These are phyloP conservation scores for Propithecus deckenii DNA, from an alignment of 2,797 vertebrate genomes.

Conservation along the genomic window DNA sequence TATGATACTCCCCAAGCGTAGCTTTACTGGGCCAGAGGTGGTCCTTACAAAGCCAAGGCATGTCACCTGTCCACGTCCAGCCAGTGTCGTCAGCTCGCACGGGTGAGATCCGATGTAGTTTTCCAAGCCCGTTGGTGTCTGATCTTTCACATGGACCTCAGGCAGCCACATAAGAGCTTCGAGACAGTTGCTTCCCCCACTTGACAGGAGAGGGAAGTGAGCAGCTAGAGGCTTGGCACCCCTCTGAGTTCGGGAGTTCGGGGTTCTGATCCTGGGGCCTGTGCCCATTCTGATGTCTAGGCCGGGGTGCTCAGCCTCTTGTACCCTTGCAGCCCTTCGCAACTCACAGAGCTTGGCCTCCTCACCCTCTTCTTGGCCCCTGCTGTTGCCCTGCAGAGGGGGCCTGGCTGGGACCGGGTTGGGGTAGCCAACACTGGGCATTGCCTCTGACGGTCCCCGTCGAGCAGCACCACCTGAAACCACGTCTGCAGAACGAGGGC, in stretches of 20 bases:
- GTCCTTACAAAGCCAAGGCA: not conserved
- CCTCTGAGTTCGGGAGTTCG: accelerated
- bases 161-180: not conserved
- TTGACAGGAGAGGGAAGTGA: not conserved
- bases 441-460: not conserved
- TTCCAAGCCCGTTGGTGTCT: not conserved
- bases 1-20: not conserved
- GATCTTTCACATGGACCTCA: not conserved
- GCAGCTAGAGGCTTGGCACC: not conserved
- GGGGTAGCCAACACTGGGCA: not conserved
- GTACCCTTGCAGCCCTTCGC: accelerated
- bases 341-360: not conserved
- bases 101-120: not conserved
- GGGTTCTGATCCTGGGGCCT: not conserved
- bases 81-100: accelerated
- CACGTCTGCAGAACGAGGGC: not conserved
- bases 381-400: accelerated
- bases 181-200: not conserved
- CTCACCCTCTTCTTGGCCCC: not conserved
- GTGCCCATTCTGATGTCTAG: not conserved
- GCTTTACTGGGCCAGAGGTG: not conserved
- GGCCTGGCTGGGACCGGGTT: not conserved
- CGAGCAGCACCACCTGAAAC: not conserved
- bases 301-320: not conserved
- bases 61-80: accelerated